Evolutionary conservation across 1,140 invertebrate species (phyloP), one percentile per base, ranked within the genome.

Genomic region (Bemisia tabaci): DNA sequence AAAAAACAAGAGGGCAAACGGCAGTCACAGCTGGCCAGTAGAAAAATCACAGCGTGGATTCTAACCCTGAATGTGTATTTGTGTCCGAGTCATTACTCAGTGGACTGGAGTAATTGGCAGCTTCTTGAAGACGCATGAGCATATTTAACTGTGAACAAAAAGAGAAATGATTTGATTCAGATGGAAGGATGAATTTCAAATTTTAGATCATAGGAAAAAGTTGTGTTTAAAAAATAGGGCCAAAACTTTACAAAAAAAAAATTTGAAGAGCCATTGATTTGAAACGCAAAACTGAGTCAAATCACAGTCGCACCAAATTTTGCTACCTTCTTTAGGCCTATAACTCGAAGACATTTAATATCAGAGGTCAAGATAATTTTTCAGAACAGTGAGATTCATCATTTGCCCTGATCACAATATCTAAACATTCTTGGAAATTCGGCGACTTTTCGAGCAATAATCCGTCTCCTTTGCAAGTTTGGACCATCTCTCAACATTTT

Each of bases 101-200:
- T 17, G 33, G 33, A 48, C 65, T 69, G 33, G 68, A 66, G 24
- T 69, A 69, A 79, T 92, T 94, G 62, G 92, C 92, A 17, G 92
- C 93, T 80, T 95, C 93, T 81, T 95, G 93, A 60, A 97, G 83
- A 69, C 91, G 84, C 91, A 94, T 94, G 73, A 96, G 76, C 93
- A 95, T 96, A 73, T 94, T 96, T 68, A 95, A 80, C 89, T 93
- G 78, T 1, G 82, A 83, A 65, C 68, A 73, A 70, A 70, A 69
- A 73, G 63, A 71, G 67, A 21, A 67, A 65, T 27, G 2, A 22
- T 59, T 64, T 22, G 12, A 59, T 59, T 22, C 12, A n/a, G n/a
- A n/a, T 26, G 27, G 12, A n/a, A 63, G 5, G 17, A 63, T 26
- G 12, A 24, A 63, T 25, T 12, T n/a, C 12, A 12, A 12, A n/a